These are phyloP conservation scores for Cosmopolites sordidus DNA, from an alignment of 2,888 invertebrate genomes.

Conservation along the genomic window DNA sequence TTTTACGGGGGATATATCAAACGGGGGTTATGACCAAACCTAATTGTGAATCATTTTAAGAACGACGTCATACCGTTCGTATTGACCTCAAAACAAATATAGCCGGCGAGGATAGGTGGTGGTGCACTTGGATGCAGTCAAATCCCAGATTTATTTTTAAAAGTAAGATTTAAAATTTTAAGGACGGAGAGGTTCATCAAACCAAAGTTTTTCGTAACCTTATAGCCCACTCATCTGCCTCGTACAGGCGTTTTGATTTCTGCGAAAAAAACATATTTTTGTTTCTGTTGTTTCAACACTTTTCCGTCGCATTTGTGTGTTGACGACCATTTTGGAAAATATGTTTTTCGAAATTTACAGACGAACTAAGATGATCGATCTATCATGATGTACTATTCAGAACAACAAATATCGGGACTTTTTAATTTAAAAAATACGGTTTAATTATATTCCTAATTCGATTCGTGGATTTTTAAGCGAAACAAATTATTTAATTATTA, in stretches of 20 bases:
- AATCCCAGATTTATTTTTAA: constrained; percentile 14
- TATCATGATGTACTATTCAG: too few relatives aligned
- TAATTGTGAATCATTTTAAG: background rate
- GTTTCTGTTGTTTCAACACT: background rate
- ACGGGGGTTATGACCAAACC: too few relatives aligned
- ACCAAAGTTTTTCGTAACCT: constrained; percentile 23
- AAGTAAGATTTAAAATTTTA: constrained; percentile 12
- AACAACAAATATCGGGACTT: too few relatives aligned
- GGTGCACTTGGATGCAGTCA: constrained; percentile 7
- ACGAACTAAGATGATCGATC: too few relatives aligned
- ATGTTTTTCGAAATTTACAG: background rate
- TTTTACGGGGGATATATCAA: too few relatives aligned
- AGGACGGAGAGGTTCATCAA: constrained; percentile 20
- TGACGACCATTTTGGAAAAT: background rate
- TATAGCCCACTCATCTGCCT: constrained; percentile 20
- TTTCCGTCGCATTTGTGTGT: background rate
- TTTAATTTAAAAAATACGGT: too few relatives aligned
- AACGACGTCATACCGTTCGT: background rate
- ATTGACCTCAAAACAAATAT: constrained; percentile 4
- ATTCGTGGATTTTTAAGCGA: too few relatives aligned
- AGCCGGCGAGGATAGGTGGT: constrained; percentile 1
- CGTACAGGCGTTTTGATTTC: background rate
- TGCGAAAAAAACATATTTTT: constrained; percentile 2
- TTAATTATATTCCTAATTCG: too few relatives aligned
- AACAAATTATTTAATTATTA: too few relatives aligned